A percentile compares a stretch with the other conserved stretches of the same genome.
phyloP scores from a whole-genome alignment of 2,113 vertebrate species.

The Mobula birostris region DNA sequence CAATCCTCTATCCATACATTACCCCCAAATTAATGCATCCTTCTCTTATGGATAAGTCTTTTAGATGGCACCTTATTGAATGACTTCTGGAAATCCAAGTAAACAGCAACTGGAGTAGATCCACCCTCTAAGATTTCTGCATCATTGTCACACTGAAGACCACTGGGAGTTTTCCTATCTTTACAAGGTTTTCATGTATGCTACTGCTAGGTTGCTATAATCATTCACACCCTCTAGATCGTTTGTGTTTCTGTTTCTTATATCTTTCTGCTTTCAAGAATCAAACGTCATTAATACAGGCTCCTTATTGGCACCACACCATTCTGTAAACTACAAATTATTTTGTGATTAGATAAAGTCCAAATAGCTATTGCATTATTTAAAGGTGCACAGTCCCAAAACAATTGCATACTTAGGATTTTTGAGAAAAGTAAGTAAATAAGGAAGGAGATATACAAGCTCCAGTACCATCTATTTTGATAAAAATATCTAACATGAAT shows the following conservation, averaged over 20 bases:
- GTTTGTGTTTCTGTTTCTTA: background rate
- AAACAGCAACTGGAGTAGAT: background rate
- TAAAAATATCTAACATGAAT: too few species aligned
- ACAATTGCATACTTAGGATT: too few species aligned
- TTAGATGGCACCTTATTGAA: too few species aligned
- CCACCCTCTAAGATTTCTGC: background rate
- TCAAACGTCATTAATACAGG: background rate
- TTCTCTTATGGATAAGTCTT: too few species aligned
- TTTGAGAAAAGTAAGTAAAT: too few species aligned
- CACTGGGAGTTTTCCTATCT: background rate
- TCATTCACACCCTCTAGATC: background rate
- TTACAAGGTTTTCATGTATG: background rate
- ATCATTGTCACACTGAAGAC: background rate
- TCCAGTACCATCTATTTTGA: too few species aligned
- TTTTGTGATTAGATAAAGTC: background rate
- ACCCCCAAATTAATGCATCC: too few species aligned
- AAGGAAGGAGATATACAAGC: too few species aligned
- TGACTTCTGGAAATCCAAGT: too few species aligned
- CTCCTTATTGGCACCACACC: background rate
- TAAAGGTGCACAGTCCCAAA: background rate
- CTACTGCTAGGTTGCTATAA: background rate
- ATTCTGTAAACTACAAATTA: background rate
- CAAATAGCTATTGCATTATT: background rate
- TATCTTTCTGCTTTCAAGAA: background rate
- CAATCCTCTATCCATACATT: too few species aligned